These are phyloP conservation scores for Caenorhabditis sp. DNA, from an alignment of 2,888 invertebrate genomes.

Conservation along the genomic window DNA sequence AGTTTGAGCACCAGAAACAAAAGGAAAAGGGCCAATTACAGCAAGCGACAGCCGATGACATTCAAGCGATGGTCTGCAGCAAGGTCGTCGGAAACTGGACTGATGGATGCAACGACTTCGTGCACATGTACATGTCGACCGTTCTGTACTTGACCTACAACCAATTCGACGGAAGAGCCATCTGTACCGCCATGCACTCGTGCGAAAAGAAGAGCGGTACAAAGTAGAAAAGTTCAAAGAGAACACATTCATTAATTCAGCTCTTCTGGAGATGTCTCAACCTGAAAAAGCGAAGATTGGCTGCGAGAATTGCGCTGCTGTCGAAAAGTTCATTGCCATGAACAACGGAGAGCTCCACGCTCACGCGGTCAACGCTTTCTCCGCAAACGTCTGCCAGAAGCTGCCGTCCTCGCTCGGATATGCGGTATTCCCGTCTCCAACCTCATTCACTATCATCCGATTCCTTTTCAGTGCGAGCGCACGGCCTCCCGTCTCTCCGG, in stretches of 20 bases:
- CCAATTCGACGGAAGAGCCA: constrained; percentile 58
- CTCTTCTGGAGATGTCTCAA: constrained; percentile 14
- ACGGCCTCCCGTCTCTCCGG: constrained; percentile 24
- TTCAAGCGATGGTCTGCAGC: constrained; percentile 53
- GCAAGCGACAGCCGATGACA: constrained; percentile 59
- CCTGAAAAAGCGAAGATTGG: constrained; percentile 12
- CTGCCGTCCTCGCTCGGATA: constrained; percentile 38
- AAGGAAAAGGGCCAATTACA: too few species aligned
- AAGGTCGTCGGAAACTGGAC: constrained; percentile 40
- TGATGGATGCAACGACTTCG: constrained; percentile 60
- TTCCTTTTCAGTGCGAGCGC: constrained; percentile 35
- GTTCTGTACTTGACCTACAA: constrained; percentile 64
- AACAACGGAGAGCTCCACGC: constrained; percentile 27
- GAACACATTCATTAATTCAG: too few species aligned
- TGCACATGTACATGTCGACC: constrained; percentile 63
- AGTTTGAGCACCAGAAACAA: constrained; percentile 1
- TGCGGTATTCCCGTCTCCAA: constrained; percentile 5
- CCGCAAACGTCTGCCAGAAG: constrained; percentile 34
- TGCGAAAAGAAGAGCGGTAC: constrained; percentile 40
- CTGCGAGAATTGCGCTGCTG: constrained; percentile 29
- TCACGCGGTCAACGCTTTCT: constrained; percentile 29
- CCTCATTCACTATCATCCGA: background rate
- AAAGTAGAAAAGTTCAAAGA: background rate
- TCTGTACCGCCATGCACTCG: constrained; percentile 34
- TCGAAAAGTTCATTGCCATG: constrained; percentile 37